Evolutionary conservation across 92 coral and sea anemone species (phyloP), one percentile per base, ranked within the genome.

Genomic region (Zoanthus gigantus): DNA sequence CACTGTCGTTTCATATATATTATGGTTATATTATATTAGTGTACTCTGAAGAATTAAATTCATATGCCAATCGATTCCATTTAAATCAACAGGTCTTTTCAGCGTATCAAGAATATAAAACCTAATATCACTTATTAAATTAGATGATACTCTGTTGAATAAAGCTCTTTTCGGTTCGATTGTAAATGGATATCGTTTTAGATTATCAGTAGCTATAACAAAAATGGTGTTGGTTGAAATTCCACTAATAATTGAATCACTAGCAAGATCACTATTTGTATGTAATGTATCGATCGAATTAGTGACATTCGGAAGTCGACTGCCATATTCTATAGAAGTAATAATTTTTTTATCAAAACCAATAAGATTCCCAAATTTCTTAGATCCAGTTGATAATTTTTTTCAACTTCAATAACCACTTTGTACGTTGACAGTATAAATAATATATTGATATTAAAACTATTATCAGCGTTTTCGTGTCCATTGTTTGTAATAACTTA

Each of bases 51-150:
- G 67, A 15, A 60, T 60, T 13, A 60, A n/a, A 60, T 60, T 60
- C 67, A 60, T 60, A 77, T 77, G 72, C 83, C 83, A 77, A 44
- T 77, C 83, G 13, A 77, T 56, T 0, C 83, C 83, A 28, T 77
- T 72, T 0, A 72, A 23, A 72, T 72, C 44, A 0, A 83, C 18
- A 0, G 79, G 87, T 65, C 87, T 31, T 14, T 76, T 45, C 16
- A 83, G 12, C 10, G 79, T 67, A 50, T 83, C 79, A 0, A 50
- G 2, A 0, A 83, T 42, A 11, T 83, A 67, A 57, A 83, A 83
- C 2, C 81, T 32, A 1, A 83, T 83, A 83, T 56, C 68, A 76
- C 78, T 83, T 67, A 83, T 68, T 2, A 83, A 8, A 18, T 2
- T 9, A 7, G 87, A 14, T 30, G 79, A 30, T 30, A 83, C 65